phyloP scores from a whole-genome alignment of 2,113 vertebrate species.

The Lagenorhynchus albirostris region DNA sequence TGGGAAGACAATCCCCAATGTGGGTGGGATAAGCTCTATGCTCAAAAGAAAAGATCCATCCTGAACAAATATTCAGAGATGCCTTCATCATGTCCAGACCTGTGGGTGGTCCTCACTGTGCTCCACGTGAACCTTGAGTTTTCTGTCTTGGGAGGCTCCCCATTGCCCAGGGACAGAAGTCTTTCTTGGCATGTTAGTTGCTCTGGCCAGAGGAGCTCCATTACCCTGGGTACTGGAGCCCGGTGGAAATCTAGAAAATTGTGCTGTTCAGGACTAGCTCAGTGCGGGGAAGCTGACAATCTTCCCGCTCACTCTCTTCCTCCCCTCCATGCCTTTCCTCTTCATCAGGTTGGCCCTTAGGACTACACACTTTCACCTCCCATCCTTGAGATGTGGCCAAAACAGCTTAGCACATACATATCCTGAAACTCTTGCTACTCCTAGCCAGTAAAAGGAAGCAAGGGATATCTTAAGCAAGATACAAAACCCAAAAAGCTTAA shows the following conservation, averaged over 20 bases:
- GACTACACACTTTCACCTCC: background rate
- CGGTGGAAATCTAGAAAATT: background rate
- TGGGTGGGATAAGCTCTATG: background rate
- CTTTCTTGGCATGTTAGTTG: background rate
- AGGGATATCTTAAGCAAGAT: background rate
- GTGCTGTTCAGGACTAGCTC: background rate
- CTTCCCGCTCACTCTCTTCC: rapidly evolving
- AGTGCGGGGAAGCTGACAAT: background rate
- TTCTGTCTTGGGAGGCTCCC: background rate
- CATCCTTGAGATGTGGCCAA: background rate
- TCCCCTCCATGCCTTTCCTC: too few relatives aligned
- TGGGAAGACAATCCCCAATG: background rate
- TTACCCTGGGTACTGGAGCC: background rate
- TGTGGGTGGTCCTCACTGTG: background rate
- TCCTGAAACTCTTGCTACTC: background rate
- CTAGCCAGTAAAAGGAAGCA: background rate
- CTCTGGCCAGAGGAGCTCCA: background rate
- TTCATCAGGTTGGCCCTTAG: background rate
- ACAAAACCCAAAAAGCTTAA: background rate
- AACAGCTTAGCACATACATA: background rate
- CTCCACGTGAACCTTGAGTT: background rate
- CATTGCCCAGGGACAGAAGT: background rate
- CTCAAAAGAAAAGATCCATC: background rate
- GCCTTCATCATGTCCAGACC: background rate
- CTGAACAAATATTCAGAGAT: background rate